Conservation (phyloP, 2,888 invertebrate genomes). For the Drosophila falleni region DNA sequence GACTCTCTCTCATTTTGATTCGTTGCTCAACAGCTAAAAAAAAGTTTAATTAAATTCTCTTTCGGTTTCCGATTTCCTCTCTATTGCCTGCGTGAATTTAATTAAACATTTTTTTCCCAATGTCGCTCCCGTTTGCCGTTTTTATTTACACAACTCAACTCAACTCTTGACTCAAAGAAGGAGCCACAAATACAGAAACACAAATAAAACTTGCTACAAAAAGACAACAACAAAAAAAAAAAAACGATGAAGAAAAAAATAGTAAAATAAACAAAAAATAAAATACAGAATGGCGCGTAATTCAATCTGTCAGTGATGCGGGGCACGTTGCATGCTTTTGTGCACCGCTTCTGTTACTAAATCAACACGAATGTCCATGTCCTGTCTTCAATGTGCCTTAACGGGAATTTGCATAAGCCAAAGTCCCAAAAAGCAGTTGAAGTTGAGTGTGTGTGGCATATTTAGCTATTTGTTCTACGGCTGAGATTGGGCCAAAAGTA, state of each 20-base stretch:
- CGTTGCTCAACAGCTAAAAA: neutral
- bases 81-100: slow-evolving; percentile 60
- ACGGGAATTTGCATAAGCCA: slow-evolving; percentile 56
- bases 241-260: neutral
- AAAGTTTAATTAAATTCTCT: slow-evolving; percentile 78
- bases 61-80: slow-evolving; percentile 68
- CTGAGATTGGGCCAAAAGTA: slow-evolving; percentile 39
- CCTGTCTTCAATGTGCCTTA: slow-evolving; percentile 42
- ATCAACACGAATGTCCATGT: slow-evolving; percentile 62
- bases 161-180: slow-evolving; percentile 24
- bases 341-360: slow-evolving; percentile 64
- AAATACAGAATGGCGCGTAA: slow-evolving; percentile 58
- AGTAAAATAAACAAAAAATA: slow-evolving; percentile 1
- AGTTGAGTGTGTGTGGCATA: slow-evolving; percentile 45
- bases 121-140: slow-evolving; percentile 31
- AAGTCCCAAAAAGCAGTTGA: slow-evolving; percentile 27
- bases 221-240: slow-evolving; percentile 23
- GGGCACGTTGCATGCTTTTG: slow-evolving; percentile 59
- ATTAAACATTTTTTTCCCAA: slow-evolving; percentile 75
- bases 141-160: slow-evolving; percentile 43
- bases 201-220: slow-evolving; percentile 44
- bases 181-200: slow-evolving; percentile 40
- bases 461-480: slow-evolving; percentile 54
- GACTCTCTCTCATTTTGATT: slow-evolving; percentile 5
- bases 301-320: slow-evolving; percentile 66